Base-by-base conservation (phyloP, 2,113 vertebrate species). In the Panthera tigris region DNA sequence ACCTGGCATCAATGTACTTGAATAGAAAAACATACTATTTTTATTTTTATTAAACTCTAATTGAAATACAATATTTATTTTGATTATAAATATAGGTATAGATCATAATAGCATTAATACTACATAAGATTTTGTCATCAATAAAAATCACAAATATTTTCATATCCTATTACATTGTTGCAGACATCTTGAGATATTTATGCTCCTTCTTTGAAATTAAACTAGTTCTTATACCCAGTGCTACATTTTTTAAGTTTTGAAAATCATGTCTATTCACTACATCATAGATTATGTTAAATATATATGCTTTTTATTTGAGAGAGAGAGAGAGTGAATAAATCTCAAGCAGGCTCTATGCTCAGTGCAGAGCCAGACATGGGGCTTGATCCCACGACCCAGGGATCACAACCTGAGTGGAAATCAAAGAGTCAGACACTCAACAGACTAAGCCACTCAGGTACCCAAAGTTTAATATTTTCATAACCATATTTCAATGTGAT, bases 101-200 rank as follows among this genome's bases (percentile, higher is more conserved):
- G 79, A 52, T 92, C 11, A 73, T 4, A 79, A 45, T 48, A 50
- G 33, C 55, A 57, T 81, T 69, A 52, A 65, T 27, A 63, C 27
- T 45, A 36, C 1, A 5, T 33, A 63, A 69, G 66, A 73, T 27
- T 57, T 74, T 48, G 50, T 86, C 25, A 57, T 10, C 25, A 84
- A 76, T 6, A 85, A 41, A 87, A 66, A 76, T 88, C 45, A 71
- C 2, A 83, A 90, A 39, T 86, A 61, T 73, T 94, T 74, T 80
- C 55, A 55, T 61, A 14, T 55, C 19, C 29, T 76, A 39, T 79
- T 78, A 66, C 0, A 50, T 63, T 88, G 39, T 48, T 79, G 61
- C 18, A 74, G n/a, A 66, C n/a, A 79, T 94, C 36, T 92, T 91
- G 13, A 94, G 85, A 93, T 94, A 97, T 52, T 92, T 97, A 93